Base-by-base conservation (phyloP, 2,797 vertebrate genomes). In the Pangasius mekongensis region DNA sequence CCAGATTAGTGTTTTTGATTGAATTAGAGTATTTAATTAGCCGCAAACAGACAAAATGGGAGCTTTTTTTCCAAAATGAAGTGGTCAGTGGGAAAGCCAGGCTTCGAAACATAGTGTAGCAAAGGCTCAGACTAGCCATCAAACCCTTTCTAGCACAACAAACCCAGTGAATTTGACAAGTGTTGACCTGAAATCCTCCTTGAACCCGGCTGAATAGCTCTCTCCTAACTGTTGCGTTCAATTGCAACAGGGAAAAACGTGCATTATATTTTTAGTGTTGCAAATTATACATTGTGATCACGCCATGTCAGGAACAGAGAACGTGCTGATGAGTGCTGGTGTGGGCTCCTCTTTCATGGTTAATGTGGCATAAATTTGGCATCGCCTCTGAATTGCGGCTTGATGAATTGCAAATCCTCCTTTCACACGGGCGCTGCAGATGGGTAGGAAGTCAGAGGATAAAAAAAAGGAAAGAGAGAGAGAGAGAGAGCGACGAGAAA, bases 341-440 rank as follows among this genome's bases (percentile, higher is more conserved):
- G 64, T 80, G 77, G 85, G 88, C 87, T 86, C 52, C 80, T 91
- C 87, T 91, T 90, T 91, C 87, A 87, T 88, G 89, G 81, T 89
- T 87, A 90, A 89, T 89, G 88, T 89, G 86, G 90, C 90, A 87
- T 91, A 91, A 90, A 88, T 92, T 89, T 91, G 90, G 91, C 90
- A 88, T 80, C 81, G 87, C 69, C 76, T 85, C 82, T 86, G 86
- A 91, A 91, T 88, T 88, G 87, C 64, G 27, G 88, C 81, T 91
- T 87, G 87, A 92, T 90, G 90, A 92, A 91, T 92, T 90, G 90
- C 88, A 89, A 88, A 86, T 88, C 88, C 87, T 87, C 81, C 58
- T 76, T 89, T 90, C 90, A 90, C 66, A 86, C 33, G 54, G 86
- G 67, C 74, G 74, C 90, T 85, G 83, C 90, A 86, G 91, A 87